A percentile compares a stretch with the other conserved stretches of the same genome.
phyloP scores from a whole-genome alignment of 2,113 vertebrate genomes.

The Psophia crepitans region DNA sequence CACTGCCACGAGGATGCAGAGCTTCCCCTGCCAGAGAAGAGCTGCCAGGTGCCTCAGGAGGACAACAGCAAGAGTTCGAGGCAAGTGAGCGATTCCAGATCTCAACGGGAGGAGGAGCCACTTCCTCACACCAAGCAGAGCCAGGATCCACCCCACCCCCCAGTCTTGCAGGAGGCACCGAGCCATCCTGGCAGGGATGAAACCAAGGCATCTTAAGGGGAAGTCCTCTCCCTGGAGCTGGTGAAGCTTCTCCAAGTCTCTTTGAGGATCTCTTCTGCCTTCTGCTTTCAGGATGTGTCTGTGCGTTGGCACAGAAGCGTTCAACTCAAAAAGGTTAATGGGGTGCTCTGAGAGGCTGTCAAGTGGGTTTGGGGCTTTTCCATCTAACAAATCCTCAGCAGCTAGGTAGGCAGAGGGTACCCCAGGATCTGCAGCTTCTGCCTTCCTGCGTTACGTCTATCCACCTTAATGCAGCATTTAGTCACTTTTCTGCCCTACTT shows the following conservation, averaged over 20 bases:
- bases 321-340: neutral
- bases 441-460: neutral
- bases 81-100: fast-evolving
- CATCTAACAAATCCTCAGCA: neutral
- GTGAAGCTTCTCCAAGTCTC: neutral
- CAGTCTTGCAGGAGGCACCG: fast-evolving
- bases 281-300: neutral
- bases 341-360: neutral
- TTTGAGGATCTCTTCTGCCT: neutral
- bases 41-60: fast-evolving
- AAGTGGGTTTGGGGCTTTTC: neutral
- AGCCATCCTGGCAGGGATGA: fast-evolving
- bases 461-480: neutral
- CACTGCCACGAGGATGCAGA: neutral
- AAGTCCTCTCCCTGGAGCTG: neutral
- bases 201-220: neutral
- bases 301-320: neutral
- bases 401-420: neutral
- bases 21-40: fast-evolving
- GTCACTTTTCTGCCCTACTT: neutral
- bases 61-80: neutral
- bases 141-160: neutral
- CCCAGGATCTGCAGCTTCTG: neutral
- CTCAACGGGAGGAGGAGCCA: neutral
- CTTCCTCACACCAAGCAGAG: neutral